phyloP scores from a whole-genome alignment of 2,113 vertebrate genomes.

The Falco punctatus region DNA sequence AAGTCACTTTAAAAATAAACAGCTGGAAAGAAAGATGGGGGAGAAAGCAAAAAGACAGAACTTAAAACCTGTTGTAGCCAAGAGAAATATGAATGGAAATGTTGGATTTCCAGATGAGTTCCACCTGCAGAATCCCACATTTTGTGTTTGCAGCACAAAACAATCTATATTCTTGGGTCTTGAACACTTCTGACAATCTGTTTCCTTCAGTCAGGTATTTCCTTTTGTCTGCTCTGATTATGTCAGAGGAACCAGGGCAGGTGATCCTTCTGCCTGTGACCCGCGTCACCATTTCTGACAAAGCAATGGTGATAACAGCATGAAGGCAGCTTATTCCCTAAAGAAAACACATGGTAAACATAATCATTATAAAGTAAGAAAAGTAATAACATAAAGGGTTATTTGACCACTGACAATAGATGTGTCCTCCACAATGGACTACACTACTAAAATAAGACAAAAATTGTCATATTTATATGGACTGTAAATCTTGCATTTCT shows the following conservation, averaged over 20 bases:
- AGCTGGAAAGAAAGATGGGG: not conserved
- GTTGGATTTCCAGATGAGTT: not conserved
- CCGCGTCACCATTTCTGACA: not conserved
- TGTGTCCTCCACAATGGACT: not conserved
- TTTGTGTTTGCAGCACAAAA: not conserved
- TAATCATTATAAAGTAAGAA: not conserved
- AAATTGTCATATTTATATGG: not conserved
- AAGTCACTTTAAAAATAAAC: not conserved
- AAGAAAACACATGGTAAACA: not conserved
- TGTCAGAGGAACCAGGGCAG: not conserved
- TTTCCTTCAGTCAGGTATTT: not conserved
- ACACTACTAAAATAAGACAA: not conserved
- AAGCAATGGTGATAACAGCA: not conserved
- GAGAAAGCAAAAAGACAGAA: not conserved
- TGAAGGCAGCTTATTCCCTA: not conserved
- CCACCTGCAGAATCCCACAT: not conserved
- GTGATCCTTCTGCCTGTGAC: not conserved
- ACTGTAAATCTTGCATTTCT: not conserved
- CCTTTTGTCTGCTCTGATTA: not conserved
- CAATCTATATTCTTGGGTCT: not conserved
- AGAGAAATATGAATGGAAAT: not conserved
- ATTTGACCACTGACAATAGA: not conserved
- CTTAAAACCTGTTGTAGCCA: not conserved
- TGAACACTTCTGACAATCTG: not conserved
- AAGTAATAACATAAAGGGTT: not conserved